Evolutionary conservation across 2,888 invertebrate genomes (phyloP).

Genomic region (Drosophila aldrichi): DNA sequence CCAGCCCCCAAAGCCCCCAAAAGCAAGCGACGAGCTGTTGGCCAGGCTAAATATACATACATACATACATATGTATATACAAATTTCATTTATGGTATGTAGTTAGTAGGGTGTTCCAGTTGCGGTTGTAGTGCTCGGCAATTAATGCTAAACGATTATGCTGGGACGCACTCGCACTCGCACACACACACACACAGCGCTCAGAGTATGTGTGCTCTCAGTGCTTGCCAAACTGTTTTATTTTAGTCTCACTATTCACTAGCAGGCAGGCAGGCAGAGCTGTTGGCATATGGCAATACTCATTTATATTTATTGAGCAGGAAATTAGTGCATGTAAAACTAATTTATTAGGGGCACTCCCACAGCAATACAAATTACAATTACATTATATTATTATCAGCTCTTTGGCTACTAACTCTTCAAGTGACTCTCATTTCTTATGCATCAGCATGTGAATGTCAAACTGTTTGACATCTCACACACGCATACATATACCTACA

Average conservation of each 20-base stretch:
- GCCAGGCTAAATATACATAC: background rate
- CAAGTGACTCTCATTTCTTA: background rate
- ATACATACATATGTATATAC: background rate
- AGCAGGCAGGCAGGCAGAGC: background rate
- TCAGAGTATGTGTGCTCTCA: background rate
- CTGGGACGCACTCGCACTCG: conserved; percentile 17
- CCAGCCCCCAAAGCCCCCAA: conserved; percentile 11
- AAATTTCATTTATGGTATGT: conserved; percentile 3
- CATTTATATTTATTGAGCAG: background rate
- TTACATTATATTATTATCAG: too few species aligned
- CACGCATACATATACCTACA: background rate
- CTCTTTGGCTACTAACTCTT: too few species aligned
- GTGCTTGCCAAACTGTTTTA: conserved; percentile 5
- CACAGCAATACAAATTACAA: too few species aligned
- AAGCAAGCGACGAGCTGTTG: conserved; percentile 6
- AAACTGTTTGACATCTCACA: background rate
- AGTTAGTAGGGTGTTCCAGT: conserved; percentile 6
- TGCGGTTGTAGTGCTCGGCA: conserved; percentile 37
- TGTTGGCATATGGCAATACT: background rate
- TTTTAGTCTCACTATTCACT: background rate
- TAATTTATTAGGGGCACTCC: background rate
- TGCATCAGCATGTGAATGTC: background rate
- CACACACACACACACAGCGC: background rate
- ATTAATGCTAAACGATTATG: conserved; percentile 59
- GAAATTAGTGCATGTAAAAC: background rate